Conservation (phyloP, 92 coral and sea anemone genomes). For the Diadumene lineata region DNA sequence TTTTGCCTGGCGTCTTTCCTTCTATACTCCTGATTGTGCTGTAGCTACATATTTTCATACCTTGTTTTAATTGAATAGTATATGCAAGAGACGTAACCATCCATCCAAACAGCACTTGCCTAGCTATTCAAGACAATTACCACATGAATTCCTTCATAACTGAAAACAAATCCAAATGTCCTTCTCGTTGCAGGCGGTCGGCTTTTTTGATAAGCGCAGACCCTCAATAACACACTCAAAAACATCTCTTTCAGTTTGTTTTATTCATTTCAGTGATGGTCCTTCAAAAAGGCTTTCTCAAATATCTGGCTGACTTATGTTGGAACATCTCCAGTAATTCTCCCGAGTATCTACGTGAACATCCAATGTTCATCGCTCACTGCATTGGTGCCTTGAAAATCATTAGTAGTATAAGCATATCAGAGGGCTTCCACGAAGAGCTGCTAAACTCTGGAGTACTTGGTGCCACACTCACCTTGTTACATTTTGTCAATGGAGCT, state of each 20-base stretch:
- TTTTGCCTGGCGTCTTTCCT: too few species aligned
- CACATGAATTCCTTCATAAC: too few species aligned
- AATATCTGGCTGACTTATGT: conserved; percentile 85
- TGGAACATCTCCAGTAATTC: conserved; percentile 81
- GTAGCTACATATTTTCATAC: too few species aligned
- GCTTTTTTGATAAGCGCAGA: too few species aligned
- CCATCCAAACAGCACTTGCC: too few species aligned
- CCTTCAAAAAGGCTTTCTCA: conserved; percentile 69
- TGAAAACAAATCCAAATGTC: too few species aligned
- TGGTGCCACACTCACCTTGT: conserved; percentile 67
- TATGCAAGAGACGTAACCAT: too few species aligned
- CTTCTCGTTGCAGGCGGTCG: too few species aligned
- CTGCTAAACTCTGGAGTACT: conserved; percentile 56
- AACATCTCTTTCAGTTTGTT: neutral
- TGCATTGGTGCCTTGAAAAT: conserved; percentile 97
- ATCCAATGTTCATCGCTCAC: conserved; percentile 90
- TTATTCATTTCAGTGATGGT: conserved; percentile 75
- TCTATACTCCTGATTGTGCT: too few species aligned
- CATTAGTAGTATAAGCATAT: conserved; percentile 74
- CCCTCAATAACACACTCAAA: too few species aligned
- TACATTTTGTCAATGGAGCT: conserved; percentile 64
- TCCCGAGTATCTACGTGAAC: conserved; percentile 78
- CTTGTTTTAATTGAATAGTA: too few species aligned
- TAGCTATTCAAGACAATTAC: too few species aligned
- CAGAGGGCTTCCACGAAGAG: conserved; percentile 58